Evolutionary conservation across 2,113 vertebrate species (phyloP).

Genomic region (Erpornis zantholeuca): DNA sequence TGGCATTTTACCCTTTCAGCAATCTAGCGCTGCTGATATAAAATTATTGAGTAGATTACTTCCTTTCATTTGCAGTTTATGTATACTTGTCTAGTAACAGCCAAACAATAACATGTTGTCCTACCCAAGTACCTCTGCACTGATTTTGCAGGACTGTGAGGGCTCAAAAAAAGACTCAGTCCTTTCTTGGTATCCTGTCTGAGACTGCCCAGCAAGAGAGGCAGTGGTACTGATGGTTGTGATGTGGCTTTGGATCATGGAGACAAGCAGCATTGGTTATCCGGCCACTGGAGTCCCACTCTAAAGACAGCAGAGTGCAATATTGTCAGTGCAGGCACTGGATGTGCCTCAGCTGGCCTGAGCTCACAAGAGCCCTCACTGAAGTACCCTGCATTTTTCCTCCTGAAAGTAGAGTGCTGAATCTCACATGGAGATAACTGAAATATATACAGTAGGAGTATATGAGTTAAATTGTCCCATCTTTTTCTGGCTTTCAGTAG

Average conservation of each 20-base stretch:
- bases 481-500: neutral
- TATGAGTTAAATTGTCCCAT: neutral
- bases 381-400: neutral
- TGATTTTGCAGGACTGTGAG: neutral
- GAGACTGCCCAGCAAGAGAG: neutral
- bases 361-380: neutral
- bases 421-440: neutral
- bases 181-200: neutral
- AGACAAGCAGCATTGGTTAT: neutral
- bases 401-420: neutral
- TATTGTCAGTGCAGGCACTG: neutral
- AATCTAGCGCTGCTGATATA: neutral
- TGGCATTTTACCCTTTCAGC: neutral
- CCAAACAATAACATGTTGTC: neutral
- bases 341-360: neutral
- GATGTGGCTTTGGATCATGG: neutral
- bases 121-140: neutral
- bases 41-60: neutral
- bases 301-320: neutral
- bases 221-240: neutral
- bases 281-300: neutral
- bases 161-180: neutral
- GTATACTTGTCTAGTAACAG: neutral
- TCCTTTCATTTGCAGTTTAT: neutral
- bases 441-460: neutral